Base-by-base conservation (phyloP, 2,888 invertebrate genomes). In the Pecten maximus region DNA sequence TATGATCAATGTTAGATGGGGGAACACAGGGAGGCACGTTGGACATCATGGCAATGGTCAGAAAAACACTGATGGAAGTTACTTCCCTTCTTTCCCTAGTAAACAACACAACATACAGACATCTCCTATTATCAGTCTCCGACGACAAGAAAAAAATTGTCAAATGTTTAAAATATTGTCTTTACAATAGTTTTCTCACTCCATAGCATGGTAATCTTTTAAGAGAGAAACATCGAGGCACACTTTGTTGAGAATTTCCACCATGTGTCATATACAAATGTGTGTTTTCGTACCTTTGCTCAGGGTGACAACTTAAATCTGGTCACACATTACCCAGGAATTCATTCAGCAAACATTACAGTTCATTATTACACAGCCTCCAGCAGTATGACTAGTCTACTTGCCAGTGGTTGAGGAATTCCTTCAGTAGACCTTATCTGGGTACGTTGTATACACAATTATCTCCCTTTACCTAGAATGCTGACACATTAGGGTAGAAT, bases 401-500 rank as follows among this genome's bases (percentile, higher is more conserved):
- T 6, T 60, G 23, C 23, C 60, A n/a, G 23, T 23, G 23, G 23
- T n/a, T n/a, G n/a, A 60, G 60, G 35, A 74, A 74, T 74, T 35
- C 74, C 74, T 6, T 35, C 4, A 23, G 28, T 54, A 54, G 54
- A 19, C 48, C n/a, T n/a, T n/a, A 44, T 44, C 44, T 44, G 44
- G 44, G 44, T 44, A 44, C 44, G 12, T 10, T 44, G 44, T 44
- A 44, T 44, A 44, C 44, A 6, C 6, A 10, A 12, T 2, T 28
- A 74, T 74, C 74, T 28, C 28, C 35, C 28, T 28, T 28, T 74
- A 74, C 74, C 35, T 35, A 35, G 10, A 8, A 8, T 15, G 6
- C 19, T 74, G 74, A 40, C 35, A 44, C 12, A 12, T 44, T 89
- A 91, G 40, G 91, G 93, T 88, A 94, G 89, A n/a, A 94, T 92